Evolutionary conservation across 2,888 invertebrate genomes (phyloP).

Genomic region (Argyresthia goedartella): DNA sequence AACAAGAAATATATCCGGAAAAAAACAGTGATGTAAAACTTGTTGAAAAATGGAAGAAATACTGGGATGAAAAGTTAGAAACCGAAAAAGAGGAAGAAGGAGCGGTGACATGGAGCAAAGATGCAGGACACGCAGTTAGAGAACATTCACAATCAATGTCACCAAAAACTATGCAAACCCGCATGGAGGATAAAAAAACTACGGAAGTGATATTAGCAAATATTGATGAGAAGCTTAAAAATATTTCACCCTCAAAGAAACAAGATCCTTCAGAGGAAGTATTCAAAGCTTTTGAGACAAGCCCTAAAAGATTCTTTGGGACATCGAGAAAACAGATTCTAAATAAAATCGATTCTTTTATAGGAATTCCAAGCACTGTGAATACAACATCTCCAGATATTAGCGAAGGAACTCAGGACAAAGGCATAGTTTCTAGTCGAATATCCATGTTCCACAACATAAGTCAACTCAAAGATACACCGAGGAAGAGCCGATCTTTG

Average conservation of each 20-base stretch:
- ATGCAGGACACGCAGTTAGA: slow-evolving; percentile 16
- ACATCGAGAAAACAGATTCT: slow-evolving; percentile 59
- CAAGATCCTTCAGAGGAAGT: slow-evolving; percentile 58
- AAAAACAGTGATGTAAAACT: slow-evolving; percentile 24
- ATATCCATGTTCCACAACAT: slow-evolving; percentile 57
- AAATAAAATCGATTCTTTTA: slow-evolving; percentile 57
- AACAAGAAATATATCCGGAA: neutral
- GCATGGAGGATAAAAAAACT: neutral
- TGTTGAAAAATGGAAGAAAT: slow-evolving; percentile 55
- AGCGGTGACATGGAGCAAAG: slow-evolving; percentile 12
- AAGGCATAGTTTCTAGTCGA: slow-evolving; percentile 59
- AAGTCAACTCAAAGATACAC: slow-evolving; percentile 43
- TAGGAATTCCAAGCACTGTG: slow-evolving; percentile 36
- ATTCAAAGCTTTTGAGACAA: slow-evolving; percentile 62
- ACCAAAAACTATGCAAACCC: neutral
- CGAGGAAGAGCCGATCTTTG: slow-evolving; percentile 36
- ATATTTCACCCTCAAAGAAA: slow-evolving; percentile 24
- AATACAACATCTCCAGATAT: slow-evolving; percentile 23
- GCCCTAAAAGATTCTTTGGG: slow-evolving; percentile 61
- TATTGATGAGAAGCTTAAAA: neutral
- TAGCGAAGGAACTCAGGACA: slow-evolving; percentile 35
- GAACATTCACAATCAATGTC: neutral
- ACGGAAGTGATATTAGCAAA: neutral
- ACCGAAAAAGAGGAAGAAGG: slow-evolving; percentile 25
- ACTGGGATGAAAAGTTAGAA: slow-evolving; percentile 53